These are phyloP conservation scores for Bombycilla garrulus DNA, from an alignment of 2,113 vertebrate genomes.

Conservation along the genomic window DNA sequence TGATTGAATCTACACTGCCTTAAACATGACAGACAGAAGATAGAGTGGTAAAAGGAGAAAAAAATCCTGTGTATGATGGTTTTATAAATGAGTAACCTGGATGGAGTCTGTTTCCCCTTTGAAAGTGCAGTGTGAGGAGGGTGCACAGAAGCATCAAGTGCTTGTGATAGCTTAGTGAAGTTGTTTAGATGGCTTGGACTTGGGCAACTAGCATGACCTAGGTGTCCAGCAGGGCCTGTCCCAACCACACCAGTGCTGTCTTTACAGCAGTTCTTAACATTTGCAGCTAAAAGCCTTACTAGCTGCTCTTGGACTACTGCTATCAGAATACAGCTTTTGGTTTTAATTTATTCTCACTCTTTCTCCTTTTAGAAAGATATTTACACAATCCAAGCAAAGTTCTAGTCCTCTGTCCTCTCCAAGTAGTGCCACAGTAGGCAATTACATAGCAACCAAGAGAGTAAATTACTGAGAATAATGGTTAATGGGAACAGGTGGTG, in stretches of 20 bases:
- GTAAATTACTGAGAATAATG: not conserved
- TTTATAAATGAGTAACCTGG: not conserved
- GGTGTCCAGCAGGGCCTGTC: not conserved
- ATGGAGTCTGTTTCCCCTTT: not conserved
- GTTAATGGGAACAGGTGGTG: not conserved
- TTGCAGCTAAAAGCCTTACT: not conserved
- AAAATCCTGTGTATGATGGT: rapidly evolving
- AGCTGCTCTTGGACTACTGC: not conserved
- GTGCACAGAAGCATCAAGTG: not conserved
- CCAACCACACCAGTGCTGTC: not conserved
- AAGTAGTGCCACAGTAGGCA: not conserved
- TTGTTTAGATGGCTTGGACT: not conserved
- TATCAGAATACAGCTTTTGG: not conserved
- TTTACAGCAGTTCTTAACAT: not conserved
- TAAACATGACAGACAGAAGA: not conserved
- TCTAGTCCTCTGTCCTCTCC: not conserved
- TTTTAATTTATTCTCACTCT: not conserved
- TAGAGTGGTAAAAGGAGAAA: not conserved
- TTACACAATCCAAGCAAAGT: not conserved
- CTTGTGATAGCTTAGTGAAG: not conserved
- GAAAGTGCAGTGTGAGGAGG: not conserved
- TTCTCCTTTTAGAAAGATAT: not conserved
- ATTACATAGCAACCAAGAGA: not conserved
- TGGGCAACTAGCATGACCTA: not conserved
- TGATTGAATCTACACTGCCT: not conserved